phyloP scores from a whole-genome alignment of 2,888 invertebrate species.

The Thecophora atra region DNA sequence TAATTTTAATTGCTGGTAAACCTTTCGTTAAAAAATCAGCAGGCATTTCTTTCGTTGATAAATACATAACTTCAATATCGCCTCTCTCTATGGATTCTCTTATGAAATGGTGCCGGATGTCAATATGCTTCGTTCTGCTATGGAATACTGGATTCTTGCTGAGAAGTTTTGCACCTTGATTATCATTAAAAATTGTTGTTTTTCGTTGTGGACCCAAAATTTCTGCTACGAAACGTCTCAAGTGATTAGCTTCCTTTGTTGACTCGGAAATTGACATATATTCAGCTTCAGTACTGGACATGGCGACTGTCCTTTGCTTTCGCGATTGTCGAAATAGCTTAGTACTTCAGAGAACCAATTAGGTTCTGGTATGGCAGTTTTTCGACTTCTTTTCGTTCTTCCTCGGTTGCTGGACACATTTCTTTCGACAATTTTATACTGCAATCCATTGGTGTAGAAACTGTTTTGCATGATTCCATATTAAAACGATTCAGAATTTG shows the following conservation, averaged over 20 bases:
- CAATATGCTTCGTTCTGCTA: conserved; percentile 13
- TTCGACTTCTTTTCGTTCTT: too few species aligned
- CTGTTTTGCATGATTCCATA: too few species aligned
- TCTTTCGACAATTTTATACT: not conserved
- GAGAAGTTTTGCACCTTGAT: conserved; percentile 12
- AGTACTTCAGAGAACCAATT: too few species aligned
- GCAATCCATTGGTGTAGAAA: not conserved
- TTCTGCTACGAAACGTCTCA: conserved; percentile 13
- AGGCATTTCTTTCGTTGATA: conserved; percentile 30
- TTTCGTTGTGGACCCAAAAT: not conserved
- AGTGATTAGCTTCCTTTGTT: conserved; percentile 24
- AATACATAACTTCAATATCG: conserved; percentile 29
- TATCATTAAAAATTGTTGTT: conserved; percentile 11
- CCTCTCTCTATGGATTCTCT: too few species aligned
- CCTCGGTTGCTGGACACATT: too few species aligned
- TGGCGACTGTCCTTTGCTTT: too few species aligned
- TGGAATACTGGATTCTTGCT: conserved; percentile 6
- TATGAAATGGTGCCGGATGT: conserved; percentile 20
- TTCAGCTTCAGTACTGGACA: too few species aligned
- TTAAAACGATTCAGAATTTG: too few species aligned
- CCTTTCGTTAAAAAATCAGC: conserved; percentile 27
- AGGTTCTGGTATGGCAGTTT: too few species aligned
- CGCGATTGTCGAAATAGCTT: too few species aligned
- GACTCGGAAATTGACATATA: too few species aligned
- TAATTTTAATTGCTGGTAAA: conserved; percentile 1